A percentile compares a stretch with the other conserved stretches of the same genome.
Evolutionary conservation across 1,140 invertebrate species (phyloP).

Genomic region (Atta colombica): DNA sequence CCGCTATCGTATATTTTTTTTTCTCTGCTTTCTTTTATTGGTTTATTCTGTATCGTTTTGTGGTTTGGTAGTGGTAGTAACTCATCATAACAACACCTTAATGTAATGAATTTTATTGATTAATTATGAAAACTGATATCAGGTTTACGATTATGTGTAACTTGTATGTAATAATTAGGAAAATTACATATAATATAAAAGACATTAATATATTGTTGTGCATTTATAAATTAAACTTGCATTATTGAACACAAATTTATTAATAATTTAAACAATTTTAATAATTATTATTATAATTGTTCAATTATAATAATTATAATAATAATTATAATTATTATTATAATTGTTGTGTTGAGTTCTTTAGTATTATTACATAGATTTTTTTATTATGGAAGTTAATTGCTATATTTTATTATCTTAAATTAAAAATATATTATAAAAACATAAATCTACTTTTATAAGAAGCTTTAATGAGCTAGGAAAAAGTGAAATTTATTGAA

Average conservation of each 20-base stretch:
- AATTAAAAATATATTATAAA: neutral
- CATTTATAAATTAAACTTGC: conserved; percentile 2
- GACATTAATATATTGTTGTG: neutral
- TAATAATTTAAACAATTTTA: conserved; percentile 12
- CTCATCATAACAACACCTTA: neutral
- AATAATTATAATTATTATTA: no score
- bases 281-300: neutral
- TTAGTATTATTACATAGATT: neutral
- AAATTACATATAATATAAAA: neutral
- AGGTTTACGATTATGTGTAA: conserved; percentile 7
- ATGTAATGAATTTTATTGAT: conserved; percentile 20
- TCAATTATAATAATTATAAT: no score
- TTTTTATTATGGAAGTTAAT: neutral
- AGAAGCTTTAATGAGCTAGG: neutral
- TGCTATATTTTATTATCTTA: neutral
- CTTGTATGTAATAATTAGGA: neutral
- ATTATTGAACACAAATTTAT: neutral
- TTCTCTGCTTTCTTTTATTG: neutral
- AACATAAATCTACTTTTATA: neutral
- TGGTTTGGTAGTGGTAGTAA: neutral
- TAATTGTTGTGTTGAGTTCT: neutral
- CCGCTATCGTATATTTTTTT: conserved; percentile 47
- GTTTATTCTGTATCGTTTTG: conserved; percentile 10
- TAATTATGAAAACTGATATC: conserved; percentile 3
- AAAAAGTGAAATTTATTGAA: neutral